Conservation (phyloP, 2,888 invertebrate genomes). For the Noctua janthe region DNA sequence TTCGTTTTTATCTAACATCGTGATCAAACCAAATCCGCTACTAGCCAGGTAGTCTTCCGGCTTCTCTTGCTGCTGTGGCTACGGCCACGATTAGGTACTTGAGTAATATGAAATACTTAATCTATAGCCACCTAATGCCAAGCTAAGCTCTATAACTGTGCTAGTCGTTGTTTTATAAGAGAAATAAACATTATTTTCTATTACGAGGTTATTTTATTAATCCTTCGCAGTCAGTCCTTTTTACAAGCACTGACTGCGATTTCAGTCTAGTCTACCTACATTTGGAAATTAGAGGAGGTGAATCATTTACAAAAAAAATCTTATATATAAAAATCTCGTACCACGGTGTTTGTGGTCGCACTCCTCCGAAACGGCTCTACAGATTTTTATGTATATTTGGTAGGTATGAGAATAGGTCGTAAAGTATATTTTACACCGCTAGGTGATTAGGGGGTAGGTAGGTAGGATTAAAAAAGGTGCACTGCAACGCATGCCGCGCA, state of each 20-base stretch:
- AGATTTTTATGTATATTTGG: too few species aligned
- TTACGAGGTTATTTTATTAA: slow-evolving; percentile 34
- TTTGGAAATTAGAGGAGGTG: not conserved
- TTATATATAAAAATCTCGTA: too few species aligned
- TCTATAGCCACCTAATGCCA: not conserved
- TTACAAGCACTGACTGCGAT: not conserved
- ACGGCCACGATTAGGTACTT: not conserved
- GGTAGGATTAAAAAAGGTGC: too few species aligned
- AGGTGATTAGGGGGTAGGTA: too few species aligned
- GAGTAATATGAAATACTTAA: not conserved
- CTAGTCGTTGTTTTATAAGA: slow-evolving; percentile 52
- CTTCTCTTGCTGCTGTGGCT: not conserved
- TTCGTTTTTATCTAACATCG: not conserved
- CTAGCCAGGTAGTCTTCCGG: not conserved
- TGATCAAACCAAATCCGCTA: too few species aligned
- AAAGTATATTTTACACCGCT: too few species aligned
- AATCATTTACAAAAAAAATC: not conserved
- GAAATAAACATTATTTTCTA: slow-evolving; percentile 44
- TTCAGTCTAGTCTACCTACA: not conserved
- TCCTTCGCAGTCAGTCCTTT: not conserved
- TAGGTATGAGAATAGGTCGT: too few species aligned
- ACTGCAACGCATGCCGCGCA: too few species aligned
- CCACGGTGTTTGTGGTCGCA: too few species aligned
- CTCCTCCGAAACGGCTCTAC: too few species aligned
- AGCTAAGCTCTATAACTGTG: slow-evolving; percentile 1